Base-by-base conservation (phyloP, 1,140 invertebrate species). In the Laodelphax striatellus region DNA sequence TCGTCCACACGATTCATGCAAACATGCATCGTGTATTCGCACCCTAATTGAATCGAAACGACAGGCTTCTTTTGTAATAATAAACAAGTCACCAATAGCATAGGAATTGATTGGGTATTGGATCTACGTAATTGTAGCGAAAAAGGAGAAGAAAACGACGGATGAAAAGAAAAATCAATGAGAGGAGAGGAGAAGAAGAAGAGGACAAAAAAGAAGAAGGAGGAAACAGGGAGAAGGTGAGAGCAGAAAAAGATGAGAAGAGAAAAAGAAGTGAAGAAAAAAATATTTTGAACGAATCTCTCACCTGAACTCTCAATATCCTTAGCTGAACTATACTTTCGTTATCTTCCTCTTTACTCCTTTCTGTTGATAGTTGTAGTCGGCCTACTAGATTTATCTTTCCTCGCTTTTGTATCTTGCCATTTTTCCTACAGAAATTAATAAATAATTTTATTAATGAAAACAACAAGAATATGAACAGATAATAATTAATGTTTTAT, bases 301-400 rank as follows among this genome's bases (percentile, higher is more conserved):
- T 64, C 73, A 84, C 83, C 79, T 88, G 86, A 46, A 88, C 86
- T 69, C 95, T 79, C 63, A 97, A 79, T 72, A 97, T 96, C 71
- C 95, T 82, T 42, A 98, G 77, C 73, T 97, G 93, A 65, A 97
- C 91, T 70, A 98, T 98, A 44, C 92, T 94, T 76, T 97, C 93
- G 76, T 97, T 97, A 73, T 98, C 92, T 75, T 95, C 95, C 70
- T 97, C 87, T 75, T 94, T 92, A 64, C 90, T 93, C 61, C 93
- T 82, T 75, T 98, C 95, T 5, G 94, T 97, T 65, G 91, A 95
- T 34, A 97, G 73, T 75, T 97, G 94, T 52, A 98, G 77, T 64
- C 94, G 78, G 54, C 95, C 95, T 72, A 98, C 92, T 59, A 98
- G 77, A 81, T 97, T 98, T 59, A 92, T 84, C 78, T 96, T 96